Evolutionary conservation across 2,888 invertebrate species (phyloP).

Genomic region (Apamea sordens): DNA sequence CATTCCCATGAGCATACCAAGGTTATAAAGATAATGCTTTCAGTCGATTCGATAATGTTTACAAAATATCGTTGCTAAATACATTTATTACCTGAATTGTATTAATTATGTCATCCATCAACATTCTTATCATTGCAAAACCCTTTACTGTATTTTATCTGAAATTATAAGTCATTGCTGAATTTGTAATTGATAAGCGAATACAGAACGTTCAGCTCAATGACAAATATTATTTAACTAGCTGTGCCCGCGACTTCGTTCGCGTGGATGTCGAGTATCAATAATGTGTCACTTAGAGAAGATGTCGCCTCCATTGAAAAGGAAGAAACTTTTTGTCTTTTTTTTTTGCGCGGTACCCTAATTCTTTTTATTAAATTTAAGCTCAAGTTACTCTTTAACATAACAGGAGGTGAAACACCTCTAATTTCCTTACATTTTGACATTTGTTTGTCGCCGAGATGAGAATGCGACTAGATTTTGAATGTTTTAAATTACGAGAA

Average conservation of each 20-base stretch:
- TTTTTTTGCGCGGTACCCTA: too few species aligned
- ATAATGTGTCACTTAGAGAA: too few species aligned
- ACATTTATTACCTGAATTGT: slow-evolving; percentile 53
- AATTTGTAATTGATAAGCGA: slow-evolving; percentile 52
- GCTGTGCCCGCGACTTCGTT: not conserved
- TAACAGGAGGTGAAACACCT: too few species aligned
- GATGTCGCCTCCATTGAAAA: too few species aligned
- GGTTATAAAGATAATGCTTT: slow-evolving; percentile 46
- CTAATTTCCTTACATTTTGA: too few species aligned
- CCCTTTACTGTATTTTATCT: slow-evolving; percentile 46
- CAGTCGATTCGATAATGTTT: slow-evolving; percentile 49
- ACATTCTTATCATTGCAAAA: slow-evolving; percentile 58
- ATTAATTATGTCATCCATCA: slow-evolving; percentile 66
- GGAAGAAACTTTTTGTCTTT: too few species aligned
- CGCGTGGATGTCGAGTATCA: too few species aligned
- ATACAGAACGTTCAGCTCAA: slow-evolving; percentile 17
- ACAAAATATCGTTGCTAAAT: slow-evolving; percentile 43
- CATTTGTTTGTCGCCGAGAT: too few species aligned
- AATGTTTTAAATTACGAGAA: too few species aligned
- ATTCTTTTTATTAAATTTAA: too few species aligned
- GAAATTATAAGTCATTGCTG: slow-evolving; percentile 36
- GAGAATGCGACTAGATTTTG: too few species aligned
- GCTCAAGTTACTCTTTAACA: too few species aligned
- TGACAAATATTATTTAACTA: slow-evolving; percentile 35
- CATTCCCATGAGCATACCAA: slow-evolving; percentile 44